phyloP scores from a whole-genome alignment of 2,888 invertebrate genomes.

The Timandra comae region DNA sequence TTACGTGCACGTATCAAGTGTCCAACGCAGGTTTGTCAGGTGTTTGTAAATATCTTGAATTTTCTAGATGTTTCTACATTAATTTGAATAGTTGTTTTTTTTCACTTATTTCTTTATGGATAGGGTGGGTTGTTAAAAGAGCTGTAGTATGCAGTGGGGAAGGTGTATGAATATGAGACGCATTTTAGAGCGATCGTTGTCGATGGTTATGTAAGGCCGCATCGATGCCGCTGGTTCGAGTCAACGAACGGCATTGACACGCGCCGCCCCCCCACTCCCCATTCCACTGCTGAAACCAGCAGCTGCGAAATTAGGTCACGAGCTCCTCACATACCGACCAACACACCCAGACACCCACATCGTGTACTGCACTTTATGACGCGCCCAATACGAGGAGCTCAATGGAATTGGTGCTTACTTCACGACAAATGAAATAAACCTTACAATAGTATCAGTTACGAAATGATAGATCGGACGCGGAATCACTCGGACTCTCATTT shows the following conservation, averaged over 20 bases:
- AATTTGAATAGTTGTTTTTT: no score
- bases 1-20: no score
- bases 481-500: constrained; percentile 26
- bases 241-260: constrained; percentile 77
- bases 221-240: constrained; percentile 67
- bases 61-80: no score
- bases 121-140: no score
- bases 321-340: constrained; percentile 65
- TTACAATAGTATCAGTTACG: constrained; percentile 52
- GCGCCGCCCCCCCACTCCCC: constrained; percentile 53
- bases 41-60: no score
- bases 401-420: constrained; percentile 37
- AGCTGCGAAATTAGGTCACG: constrained; percentile 76
- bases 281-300: constrained; percentile 71
- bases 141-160: constrained; percentile 19
- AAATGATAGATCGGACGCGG: constrained; percentile 45
- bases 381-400: constrained; percentile 26
- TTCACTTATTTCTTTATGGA: no score
- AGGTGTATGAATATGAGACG: constrained; percentile 63
- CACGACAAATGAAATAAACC: constrained; percentile 57
- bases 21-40: no score
- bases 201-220: constrained; percentile 75
- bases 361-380: constrained; percentile 27
- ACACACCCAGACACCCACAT: constrained; percentile 37
- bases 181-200: constrained; percentile 63